Percentiles rank a stretch among this genome's conserved stretches.
Evolutionary conservation across 2,113 vertebrate genomes (phyloP).

Genomic region (Oncorhynchus mykiss): DNA sequence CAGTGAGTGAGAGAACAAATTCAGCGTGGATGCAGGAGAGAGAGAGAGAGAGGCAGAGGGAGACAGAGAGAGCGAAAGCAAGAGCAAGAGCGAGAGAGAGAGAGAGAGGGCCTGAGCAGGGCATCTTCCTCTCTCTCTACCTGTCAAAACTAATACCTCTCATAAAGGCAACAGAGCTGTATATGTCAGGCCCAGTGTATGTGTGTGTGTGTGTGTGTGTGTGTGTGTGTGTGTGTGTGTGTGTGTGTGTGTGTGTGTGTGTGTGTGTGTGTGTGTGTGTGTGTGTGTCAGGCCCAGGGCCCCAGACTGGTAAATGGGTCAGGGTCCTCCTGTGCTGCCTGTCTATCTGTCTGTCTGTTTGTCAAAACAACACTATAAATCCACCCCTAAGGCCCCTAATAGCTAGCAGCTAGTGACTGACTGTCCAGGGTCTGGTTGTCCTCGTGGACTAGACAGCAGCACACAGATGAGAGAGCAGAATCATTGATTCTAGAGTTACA

Average conservation of each 20-base stretch:
- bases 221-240: too few species aligned
- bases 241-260: too few species aligned
- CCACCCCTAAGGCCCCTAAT: neutral
- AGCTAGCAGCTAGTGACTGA: neutral
- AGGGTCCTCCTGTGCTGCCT: neutral
- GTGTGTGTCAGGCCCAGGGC: too few species aligned
- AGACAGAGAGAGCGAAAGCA: neutral
- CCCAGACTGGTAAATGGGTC: neutral
- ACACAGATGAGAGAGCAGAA: too few species aligned
- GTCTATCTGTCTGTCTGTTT: neutral
- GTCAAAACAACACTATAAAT: constrained; percentile 1
- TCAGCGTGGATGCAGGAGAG: neutral
- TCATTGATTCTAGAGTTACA: too few species aligned
- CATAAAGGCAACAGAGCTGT: neutral
- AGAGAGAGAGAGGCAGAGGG: neutral
- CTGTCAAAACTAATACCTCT: neutral
- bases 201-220: too few species aligned
- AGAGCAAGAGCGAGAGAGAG: neutral
- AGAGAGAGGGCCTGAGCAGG: neutral
- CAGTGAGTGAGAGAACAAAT: neutral
- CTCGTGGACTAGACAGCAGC: too few species aligned
- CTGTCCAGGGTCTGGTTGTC: too few species aligned
- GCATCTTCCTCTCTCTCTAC: neutral
- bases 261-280: too few species aligned
- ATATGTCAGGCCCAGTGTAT: too few species aligned